These are phyloP conservation scores for Meloidogyne chitwoodi DNA, from an alignment of 1,140 invertebrate species.

Conservation along the genomic window DNA sequence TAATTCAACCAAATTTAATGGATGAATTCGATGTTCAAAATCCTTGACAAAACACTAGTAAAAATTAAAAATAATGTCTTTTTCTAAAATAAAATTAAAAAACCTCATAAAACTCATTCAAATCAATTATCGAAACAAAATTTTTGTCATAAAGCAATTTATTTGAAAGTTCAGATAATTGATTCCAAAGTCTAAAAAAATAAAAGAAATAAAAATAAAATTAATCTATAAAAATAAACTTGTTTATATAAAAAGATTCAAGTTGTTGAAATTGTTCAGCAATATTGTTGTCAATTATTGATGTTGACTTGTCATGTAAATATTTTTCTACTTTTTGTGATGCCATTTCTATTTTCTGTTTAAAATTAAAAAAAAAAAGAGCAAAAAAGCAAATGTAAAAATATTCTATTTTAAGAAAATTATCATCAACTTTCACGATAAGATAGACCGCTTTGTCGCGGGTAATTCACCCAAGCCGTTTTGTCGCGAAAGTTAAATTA, in stretches of 20 bases:
- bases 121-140: slow-evolving; percentile 36
- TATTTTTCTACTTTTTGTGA: slow-evolving; percentile 49
- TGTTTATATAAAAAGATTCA: slow-evolving; percentile 49
- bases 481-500: too few relatives aligned
- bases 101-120: slow-evolving; percentile 53
- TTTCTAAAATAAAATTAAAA: not conserved
- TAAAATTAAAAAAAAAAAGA: too few relatives aligned
- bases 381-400: too few relatives aligned
- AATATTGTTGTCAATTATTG: slow-evolving; percentile 59
- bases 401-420: too few relatives aligned
- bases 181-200: slow-evolving; percentile 54
- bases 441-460: too few relatives aligned
- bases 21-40: slow-evolving; percentile 54
- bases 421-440: too few relatives aligned
- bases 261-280: slow-evolving; percentile 49
- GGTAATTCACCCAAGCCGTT: too few relatives aligned
- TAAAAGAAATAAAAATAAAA: not conserved
- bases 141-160: slow-evolving; percentile 29
- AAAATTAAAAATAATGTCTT: not conserved
- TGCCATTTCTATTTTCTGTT: slow-evolving; percentile 6
- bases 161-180: slow-evolving; percentile 36
- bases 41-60: slow-evolving; percentile 44
- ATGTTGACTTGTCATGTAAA: slow-evolving; percentile 44
- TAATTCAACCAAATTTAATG: slow-evolving; percentile 49
- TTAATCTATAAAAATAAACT: slow-evolving; percentile 30